Evolutionary conservation across 2,797 vertebrate species (phyloP), one percentile per base, ranked within the genome.

Genomic region (Gila robusta): DNA sequence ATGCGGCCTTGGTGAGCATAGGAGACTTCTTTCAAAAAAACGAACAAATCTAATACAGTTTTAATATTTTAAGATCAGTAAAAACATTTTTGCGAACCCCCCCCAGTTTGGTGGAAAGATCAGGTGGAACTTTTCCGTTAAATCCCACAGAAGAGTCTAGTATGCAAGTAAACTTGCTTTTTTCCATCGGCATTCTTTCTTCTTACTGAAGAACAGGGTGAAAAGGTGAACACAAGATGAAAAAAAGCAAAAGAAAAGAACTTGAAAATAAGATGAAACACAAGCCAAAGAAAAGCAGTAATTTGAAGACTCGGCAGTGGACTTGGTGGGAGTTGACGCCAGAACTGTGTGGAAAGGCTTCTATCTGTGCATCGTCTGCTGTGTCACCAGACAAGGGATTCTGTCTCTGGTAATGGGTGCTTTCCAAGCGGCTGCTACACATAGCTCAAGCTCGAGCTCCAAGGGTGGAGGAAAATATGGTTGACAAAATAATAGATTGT

Each of bases 111-210:
- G 6, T 9, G 71, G 12, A 47, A 73, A 12, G 5, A 52, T 32
- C 47, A 76, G 47, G 26, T 35, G 49, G 7, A 76, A 62, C 79
- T 67, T 67, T 47, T n/a, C n/a, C n/a, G n/a, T n/a, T n/a, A n/a
- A n/a, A n/a, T n/a, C n/a, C n/a, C n/a, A n/a, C n/a, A n/a, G n/a
- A n/a, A 54, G 89, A 81, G 85, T 86, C 91, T 94, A 92, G 92
- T 92, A 93, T 85, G 82, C 74, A 62, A 92, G 87, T 93, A 89
- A 92, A 93, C 90, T 93, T 93, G 93, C 92, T 71, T 87, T 92
- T 93, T 92, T 91, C 86, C 90, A 79, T 86, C 81, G 86, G 90
- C 89, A 91, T 89, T 88, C 82, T 91, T 92, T 88, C 77, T 90
- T 88, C 89, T 89, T 52, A 85, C 89, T 91, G 87, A 86, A 92